phyloP scores from a whole-genome alignment of 2,888 invertebrate genomes.

The Dasysyrphus tricinctus region DNA sequence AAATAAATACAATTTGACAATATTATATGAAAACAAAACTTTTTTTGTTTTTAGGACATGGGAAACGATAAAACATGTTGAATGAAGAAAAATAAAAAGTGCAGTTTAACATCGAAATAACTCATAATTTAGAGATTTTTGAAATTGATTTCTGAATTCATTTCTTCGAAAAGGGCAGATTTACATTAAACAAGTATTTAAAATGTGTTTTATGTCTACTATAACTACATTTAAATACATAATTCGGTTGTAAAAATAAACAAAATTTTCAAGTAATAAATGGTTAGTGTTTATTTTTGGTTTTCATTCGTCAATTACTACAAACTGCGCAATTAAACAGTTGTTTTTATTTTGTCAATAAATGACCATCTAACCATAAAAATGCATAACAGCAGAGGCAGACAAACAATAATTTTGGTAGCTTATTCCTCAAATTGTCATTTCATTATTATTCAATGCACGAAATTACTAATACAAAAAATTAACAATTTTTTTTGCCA shows the following conservation, averaged over 20 bases:
- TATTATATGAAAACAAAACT: not conserved
- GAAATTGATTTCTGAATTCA: too few species aligned
- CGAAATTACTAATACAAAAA: constrained; percentile 3
- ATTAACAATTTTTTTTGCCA: not conserved
- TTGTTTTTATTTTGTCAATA: not conserved
- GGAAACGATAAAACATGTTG: too few species aligned
- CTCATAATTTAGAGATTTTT: too few species aligned
- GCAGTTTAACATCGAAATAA: too few species aligned
- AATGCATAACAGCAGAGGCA: not conserved
- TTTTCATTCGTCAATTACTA: not conserved
- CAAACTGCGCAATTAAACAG: not conserved
- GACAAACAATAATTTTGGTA: not conserved
- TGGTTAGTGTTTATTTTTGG: not conserved
- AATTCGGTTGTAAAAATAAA: not conserved
- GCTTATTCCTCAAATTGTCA: not conserved
- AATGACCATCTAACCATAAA: not conserved
- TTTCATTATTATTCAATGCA: not conserved
- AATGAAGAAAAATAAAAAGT: too few species aligned
- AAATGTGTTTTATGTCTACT: not conserved
- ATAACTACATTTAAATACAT: not conserved
- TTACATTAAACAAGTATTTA: not conserved
- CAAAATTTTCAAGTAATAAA: not conserved
- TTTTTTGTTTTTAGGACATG: too few species aligned
- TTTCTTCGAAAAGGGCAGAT: not conserved
- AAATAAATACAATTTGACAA: not conserved